These are phyloP conservation scores for Auanema freiburgensis DNA, from an alignment of 2,888 invertebrate genomes.

Conservation along the genomic window DNA sequence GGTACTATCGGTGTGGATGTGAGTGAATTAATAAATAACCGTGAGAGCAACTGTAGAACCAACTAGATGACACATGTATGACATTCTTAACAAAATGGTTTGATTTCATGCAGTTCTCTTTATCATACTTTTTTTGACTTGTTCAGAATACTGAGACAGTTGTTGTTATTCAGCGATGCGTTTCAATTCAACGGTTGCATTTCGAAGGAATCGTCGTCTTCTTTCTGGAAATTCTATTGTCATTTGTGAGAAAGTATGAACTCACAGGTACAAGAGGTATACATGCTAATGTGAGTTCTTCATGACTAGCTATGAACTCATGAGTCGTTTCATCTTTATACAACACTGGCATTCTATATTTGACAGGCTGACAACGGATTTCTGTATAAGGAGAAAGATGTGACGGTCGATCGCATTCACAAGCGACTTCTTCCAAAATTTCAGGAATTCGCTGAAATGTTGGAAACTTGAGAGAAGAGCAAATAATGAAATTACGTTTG, in stretches of 20 bases:
- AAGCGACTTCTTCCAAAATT: constrained; percentile 26
- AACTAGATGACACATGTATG: too few relatives aligned
- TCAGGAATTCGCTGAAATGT: constrained; percentile 28
- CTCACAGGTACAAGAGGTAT: constrained; percentile 29
- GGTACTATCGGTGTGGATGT: too few relatives aligned
- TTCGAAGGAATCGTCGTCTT: constrained; percentile 7
- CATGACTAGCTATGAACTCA: constrained; percentile 14
- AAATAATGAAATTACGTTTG: constrained; percentile 18
- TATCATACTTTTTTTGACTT: too few relatives aligned
- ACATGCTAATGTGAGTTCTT: constrained; percentile 28
- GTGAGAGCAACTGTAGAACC: too few relatives aligned
- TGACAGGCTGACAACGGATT: constrained; percentile 29
- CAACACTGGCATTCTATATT: constrained; percentile 29
- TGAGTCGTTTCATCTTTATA: constrained; percentile 13
- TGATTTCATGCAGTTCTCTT: too few relatives aligned
- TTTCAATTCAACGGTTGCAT: too few relatives aligned
- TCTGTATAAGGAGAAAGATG: constrained; percentile 33
- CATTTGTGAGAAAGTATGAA: background rate
- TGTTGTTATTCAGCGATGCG: too few relatives aligned
- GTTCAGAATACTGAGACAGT: too few relatives aligned
- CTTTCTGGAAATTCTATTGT: constrained; percentile 3
- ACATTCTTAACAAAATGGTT: too few relatives aligned
- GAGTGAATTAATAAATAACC: too few relatives aligned
- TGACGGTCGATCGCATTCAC: constrained; percentile 30
- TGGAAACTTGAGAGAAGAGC: background rate